Conservation (phyloP, 2,888 invertebrate genomes). For the Drosophila niveifrons region DNA sequence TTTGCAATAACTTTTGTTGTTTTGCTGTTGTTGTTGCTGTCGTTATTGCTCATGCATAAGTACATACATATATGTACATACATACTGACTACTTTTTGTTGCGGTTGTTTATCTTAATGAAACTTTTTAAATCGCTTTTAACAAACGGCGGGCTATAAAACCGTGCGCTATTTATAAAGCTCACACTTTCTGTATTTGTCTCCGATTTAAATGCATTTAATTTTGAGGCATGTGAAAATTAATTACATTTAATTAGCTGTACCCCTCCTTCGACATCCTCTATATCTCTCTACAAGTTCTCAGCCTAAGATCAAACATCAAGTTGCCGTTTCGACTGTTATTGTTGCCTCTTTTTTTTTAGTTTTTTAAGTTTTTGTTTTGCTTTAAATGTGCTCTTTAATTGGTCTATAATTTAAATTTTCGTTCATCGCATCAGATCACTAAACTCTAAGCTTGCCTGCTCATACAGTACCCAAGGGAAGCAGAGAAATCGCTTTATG, state of each 20-base stretch:
- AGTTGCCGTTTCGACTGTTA: conserved; percentile 63
- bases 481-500: conserved; percentile 47
- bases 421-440: conserved; percentile 56
- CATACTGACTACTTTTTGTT: conserved; percentile 14
- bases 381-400: conserved; percentile 60
- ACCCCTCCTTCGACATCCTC: background rate
- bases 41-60: conserved; percentile 38
- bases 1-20: conserved; percentile 73
- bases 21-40: conserved; percentile 27
- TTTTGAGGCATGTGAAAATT: conserved; percentile 78
- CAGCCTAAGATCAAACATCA: conserved; percentile 23
- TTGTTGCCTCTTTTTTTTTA: conserved; percentile 14
- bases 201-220: conserved; percentile 77
- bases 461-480: conserved; percentile 64
- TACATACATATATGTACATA: background rate
- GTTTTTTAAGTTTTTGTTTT: conserved; percentile 16
- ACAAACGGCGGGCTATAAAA: conserved; percentile 69
- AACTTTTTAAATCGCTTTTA: conserved; percentile 79
- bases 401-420: conserved; percentile 78
- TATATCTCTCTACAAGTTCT: conserved; percentile 7
- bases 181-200: conserved; percentile 70
- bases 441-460: conserved; percentile 37
- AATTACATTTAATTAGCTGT: conserved; percentile 80
- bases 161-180: conserved; percentile 70
- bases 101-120: conserved; percentile 74